Conservation (phyloP, 2,797 vertebrate genomes). For the Premnoplex brunnescens region DNA sequence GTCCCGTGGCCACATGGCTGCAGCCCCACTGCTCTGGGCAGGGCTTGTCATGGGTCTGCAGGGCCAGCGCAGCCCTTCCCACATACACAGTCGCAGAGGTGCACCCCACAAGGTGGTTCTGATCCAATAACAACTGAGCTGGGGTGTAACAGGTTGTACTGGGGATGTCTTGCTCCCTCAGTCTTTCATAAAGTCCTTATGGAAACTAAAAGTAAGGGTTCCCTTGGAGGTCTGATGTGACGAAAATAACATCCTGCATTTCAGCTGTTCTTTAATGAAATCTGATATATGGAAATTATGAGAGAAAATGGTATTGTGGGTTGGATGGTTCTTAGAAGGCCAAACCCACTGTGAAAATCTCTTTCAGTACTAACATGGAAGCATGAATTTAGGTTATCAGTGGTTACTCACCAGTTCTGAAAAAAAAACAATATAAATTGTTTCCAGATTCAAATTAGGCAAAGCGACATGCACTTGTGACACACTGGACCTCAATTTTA, state of each 20-base stretch:
- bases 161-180: not conserved
- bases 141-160: not conserved
- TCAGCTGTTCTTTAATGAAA: not conserved
- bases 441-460: slow-evolving; percentile 26
- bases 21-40: too few relatives aligned
- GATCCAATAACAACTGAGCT: too few relatives aligned
- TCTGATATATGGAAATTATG: not conserved
- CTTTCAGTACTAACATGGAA: not conserved
- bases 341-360: not conserved
- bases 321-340: not conserved
- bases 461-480: not conserved
- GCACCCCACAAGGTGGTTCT: too few relatives aligned
- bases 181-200: not conserved
- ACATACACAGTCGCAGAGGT: too few relatives aligned
- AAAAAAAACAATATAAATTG: not conserved
- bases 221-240: not conserved
- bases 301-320: not conserved
- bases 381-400: not conserved
- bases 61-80: too few relatives aligned
- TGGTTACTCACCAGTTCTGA: not conserved
- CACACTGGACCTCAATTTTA: slow-evolving; percentile 10
- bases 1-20: too few relatives aligned
- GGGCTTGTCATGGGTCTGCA: too few relatives aligned
- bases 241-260: not conserved
- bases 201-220: not conserved